Percentiles rank a stretch among this genome's conserved stretches.
Conservation (phyloP, 2,888 invertebrate species). For the Eilema sororculum region DNA sequence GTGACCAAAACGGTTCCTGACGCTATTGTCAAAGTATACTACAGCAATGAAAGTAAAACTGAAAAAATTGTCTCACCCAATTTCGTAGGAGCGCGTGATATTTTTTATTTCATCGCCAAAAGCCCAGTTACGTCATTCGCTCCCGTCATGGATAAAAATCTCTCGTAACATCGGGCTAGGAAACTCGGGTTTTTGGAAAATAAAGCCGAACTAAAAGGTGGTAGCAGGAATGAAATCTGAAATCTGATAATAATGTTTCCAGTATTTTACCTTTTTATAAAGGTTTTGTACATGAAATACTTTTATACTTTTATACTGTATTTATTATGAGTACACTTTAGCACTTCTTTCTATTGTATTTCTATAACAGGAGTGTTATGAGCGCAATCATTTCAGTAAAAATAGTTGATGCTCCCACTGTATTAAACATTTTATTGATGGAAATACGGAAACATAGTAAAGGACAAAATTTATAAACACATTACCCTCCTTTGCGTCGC, state of each 20-base stretch:
- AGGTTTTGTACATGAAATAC: no score
- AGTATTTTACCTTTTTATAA: neutral
- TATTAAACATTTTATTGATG: no score
- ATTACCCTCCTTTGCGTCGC: no score
- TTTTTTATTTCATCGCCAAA: constrained; percentile 49
- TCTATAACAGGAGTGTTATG: no score
- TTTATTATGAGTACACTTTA: no score
- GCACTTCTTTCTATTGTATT: no score
- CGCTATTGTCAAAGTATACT: neutral
- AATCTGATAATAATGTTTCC: neutral
- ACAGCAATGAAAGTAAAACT: constrained; percentile 20
- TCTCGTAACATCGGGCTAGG: constrained; percentile 33
- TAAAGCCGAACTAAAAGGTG: neutral
- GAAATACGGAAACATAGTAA: no score
- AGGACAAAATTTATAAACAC: no score
- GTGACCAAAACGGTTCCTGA: neutral
- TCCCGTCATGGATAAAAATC: constrained; percentile 37
- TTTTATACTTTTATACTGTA: no score
- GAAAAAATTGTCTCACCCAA: constrained; percentile 20
- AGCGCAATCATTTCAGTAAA: no score
- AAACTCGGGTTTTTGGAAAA: constrained; percentile 16
- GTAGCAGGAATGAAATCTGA: neutral
- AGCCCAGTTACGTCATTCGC: constrained; percentile 46
- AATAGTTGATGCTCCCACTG: no score
- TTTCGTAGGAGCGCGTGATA: constrained; percentile 29